These are phyloP conservation scores for Acanthornis magna DNA, from an alignment of 2,797 vertebrate genomes.

Conservation along the genomic window DNA sequence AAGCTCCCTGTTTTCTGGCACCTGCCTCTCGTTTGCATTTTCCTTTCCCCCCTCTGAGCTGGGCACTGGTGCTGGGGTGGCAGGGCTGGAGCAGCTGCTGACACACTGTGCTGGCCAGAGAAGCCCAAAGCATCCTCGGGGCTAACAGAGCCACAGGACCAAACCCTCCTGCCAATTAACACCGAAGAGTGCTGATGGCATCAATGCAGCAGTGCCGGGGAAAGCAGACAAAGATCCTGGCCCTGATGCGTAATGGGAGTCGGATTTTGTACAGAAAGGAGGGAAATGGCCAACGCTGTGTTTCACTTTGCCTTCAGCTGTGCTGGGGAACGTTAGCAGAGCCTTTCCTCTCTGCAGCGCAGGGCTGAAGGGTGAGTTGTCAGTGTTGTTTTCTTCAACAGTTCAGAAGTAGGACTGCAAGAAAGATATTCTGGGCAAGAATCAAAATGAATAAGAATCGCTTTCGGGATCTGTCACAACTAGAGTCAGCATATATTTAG, in stretches of 20 bases:
- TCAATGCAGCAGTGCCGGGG: not conserved
- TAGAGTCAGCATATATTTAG: slow-evolving; percentile 30
- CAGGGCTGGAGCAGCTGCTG: not conserved
- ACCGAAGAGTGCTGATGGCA: not conserved
- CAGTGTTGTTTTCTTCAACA: slow-evolving; percentile 15
- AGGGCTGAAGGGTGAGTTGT: slow-evolving; percentile 4
- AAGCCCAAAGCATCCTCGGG: not conserved
- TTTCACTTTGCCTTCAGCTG: not conserved
- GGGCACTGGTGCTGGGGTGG: not conserved
- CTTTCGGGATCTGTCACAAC: slow-evolving; percentile 29
- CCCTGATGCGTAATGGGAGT: not conserved
- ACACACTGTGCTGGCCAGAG: not conserved
- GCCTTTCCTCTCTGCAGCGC: not conserved
- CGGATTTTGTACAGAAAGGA: not conserved
- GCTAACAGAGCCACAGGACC: not conserved
- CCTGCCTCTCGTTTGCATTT: not conserved
- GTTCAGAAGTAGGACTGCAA: slow-evolving; percentile 14
- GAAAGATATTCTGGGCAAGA: slow-evolving; percentile 43
- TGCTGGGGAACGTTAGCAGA: not conserved
- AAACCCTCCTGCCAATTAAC: not conserved
- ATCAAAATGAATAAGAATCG: slow-evolving; percentile 11
- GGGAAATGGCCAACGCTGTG: not conserved
- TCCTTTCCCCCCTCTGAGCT: not conserved
- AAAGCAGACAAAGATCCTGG: not conserved
- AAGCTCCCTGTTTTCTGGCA: too few species aligned